Evolutionary conservation across 2,113 vertebrate species (phyloP).

Genomic region (Lepidothrix coronata): DNA sequence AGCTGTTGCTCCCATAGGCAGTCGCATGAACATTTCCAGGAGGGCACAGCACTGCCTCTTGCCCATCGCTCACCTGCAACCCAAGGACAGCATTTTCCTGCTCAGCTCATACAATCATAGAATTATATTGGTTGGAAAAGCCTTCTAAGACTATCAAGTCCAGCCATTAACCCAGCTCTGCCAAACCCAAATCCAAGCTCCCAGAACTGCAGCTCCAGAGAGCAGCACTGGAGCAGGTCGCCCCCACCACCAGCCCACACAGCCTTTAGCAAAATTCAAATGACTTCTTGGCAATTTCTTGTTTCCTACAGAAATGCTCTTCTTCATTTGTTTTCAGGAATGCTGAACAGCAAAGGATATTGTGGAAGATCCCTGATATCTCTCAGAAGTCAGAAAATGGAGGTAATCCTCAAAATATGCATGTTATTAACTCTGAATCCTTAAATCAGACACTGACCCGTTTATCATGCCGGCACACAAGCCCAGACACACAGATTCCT

Average conservation of each 20-base stretch:
- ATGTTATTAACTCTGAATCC: rapidly evolving
- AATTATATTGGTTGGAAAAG: neutral
- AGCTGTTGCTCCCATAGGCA: rapidly evolving
- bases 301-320: neutral
- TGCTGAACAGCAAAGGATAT: slow-evolving; percentile 91
- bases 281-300: neutral
- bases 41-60: neutral
- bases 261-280: neutral
- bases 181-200: neutral
- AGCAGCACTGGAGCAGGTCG: rapidly evolving
- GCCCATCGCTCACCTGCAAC: neutral
- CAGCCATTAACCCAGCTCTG: neutral
- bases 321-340: slow-evolving; percentile 79
- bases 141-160: neutral
- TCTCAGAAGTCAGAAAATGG: slow-evolving; percentile 98
- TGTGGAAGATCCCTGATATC: slow-evolving; percentile 99
- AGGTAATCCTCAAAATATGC: slow-evolving; percentile 75
- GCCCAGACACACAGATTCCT: neutral
- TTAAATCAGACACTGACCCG: neutral
- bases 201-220: neutral
- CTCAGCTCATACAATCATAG: neutral
- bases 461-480: neutral
- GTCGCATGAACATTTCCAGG: rapidly evolving
- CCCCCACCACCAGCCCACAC: rapidly evolving
- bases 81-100: neutral